These are phyloP conservation scores for Asteroscopus sphinx DNA, from an alignment of 2,888 invertebrate genomes.

Conservation along the genomic window DNA sequence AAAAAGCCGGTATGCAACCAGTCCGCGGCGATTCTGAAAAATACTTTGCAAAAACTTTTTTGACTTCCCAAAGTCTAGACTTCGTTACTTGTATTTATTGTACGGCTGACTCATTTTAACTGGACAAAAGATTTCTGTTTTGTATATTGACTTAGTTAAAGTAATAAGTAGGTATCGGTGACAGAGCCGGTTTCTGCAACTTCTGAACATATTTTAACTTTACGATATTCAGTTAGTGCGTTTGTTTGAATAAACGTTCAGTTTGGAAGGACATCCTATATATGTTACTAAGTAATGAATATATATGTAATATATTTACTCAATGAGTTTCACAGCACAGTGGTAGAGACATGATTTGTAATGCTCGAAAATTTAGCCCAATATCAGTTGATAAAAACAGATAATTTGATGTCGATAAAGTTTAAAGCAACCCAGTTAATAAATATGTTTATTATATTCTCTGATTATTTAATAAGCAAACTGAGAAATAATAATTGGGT, in stretches of 20 bases:
- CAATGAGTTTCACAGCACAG: neutral
- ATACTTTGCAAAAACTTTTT: slow-evolving; percentile 62
- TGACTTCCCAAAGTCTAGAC: slow-evolving; percentile 47
- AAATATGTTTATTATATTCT: slow-evolving; percentile 11
- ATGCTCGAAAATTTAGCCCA: slow-evolving; percentile 5
- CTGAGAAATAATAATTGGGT: slow-evolving; percentile 8
- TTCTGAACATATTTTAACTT: slow-evolving; percentile 53
- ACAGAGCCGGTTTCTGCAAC: slow-evolving; percentile 60
- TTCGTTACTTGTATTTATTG: slow-evolving; percentile 46
- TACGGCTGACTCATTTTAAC: slow-evolving; percentile 22
- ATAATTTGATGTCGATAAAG: slow-evolving; percentile 48
- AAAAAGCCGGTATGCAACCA: slow-evolving; percentile 32
- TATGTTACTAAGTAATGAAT: slow-evolving; percentile 1
- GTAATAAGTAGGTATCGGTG: slow-evolving; percentile 44
- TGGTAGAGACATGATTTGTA: slow-evolving; percentile 2
- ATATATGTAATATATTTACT: slow-evolving; percentile 2
- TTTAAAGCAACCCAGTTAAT: slow-evolving; percentile 20
- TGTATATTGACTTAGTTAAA: slow-evolving; percentile 31
- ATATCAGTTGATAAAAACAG: slow-evolving; percentile 48
- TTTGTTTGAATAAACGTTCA: slow-evolving; percentile 23
- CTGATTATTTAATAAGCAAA: slow-evolving; percentile 11
- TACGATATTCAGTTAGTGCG: slow-evolving; percentile 30
- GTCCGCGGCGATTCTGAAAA: slow-evolving; percentile 55
- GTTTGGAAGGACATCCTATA: neutral
- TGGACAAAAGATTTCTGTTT: slow-evolving; percentile 31